Conservation (phyloP, 2,113 vertebrate species). For the Lycaon pictus region DNA sequence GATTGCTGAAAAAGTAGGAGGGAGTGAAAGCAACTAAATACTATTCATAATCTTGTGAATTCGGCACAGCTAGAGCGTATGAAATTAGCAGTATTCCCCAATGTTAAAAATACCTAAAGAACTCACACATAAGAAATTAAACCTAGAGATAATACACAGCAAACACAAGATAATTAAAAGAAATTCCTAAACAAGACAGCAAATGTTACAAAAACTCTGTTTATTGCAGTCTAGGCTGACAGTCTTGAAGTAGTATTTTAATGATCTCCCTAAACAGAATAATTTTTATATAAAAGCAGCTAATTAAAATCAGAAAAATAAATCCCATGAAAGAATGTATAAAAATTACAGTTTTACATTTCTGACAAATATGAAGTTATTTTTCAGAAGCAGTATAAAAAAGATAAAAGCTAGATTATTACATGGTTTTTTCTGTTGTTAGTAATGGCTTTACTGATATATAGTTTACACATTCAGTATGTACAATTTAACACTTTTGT, state of each 20-base stretch:
- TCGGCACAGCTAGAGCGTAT: not conserved
- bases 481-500: not conserved
- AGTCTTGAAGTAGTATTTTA: conserved; percentile 29
- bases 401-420: not conserved
- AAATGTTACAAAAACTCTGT: not conserved
- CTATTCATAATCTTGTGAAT: not conserved
- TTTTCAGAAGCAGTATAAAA: not conserved
- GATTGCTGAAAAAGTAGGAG: not conserved
- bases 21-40: not conserved
- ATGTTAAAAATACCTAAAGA: not conserved
- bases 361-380: not conserved
- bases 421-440: not conserved
- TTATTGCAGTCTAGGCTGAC: not conserved
- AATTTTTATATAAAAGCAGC: not conserved
- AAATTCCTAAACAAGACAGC: not conserved
- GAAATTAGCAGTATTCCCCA: conserved; percentile 13
- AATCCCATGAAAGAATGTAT: not conserved
- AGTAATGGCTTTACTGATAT: not conserved
- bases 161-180: conserved; percentile 1
- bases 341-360: conserved; percentile 22
- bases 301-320: conserved; percentile 49
- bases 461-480: not conserved
- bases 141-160: not conserved
- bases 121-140: conserved; percentile 5
- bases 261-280: not conserved